These are phyloP conservation scores for Helostoma temminkii DNA, from an alignment of 2,797 vertebrate species.

Conservation along the genomic window DNA sequence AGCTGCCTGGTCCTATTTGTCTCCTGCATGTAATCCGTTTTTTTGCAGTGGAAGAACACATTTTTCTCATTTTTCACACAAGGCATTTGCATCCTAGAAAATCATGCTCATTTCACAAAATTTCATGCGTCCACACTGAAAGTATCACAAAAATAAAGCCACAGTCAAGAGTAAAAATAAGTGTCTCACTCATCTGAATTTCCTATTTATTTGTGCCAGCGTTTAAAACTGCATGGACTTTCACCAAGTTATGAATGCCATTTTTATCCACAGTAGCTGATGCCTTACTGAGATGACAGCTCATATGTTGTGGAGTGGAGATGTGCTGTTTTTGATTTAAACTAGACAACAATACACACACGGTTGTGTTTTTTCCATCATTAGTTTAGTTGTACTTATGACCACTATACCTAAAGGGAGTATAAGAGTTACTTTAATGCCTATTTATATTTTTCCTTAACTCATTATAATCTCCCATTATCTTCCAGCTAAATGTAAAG, in stretches of 20 bases:
- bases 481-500: neutral
- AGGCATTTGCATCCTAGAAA: constrained; percentile 27
- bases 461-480: neutral
- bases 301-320: neutral
- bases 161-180: constrained; percentile 7
- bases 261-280: constrained; percentile 34
- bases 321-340: neutral
- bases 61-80: neutral
- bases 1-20: constrained; percentile 27
- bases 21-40: neutral
- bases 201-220: constrained; percentile 24
- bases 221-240: constrained; percentile 27
- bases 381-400: neutral
- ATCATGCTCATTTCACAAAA: neutral
- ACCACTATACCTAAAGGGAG: too few species aligned
- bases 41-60: constrained; percentile 6
- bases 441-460: too few species aligned
- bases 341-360: neutral
- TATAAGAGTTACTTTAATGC: neutral
- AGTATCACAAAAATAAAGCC: constrained; percentile 1
- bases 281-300: constrained; percentile 11
- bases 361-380: neutral
- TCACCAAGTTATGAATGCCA: constrained; percentile 21
- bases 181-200: constrained; percentile 30
- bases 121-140: neutral